A percentile compares a stretch with the other conserved stretches of the same genome.
phyloP scores from a whole-genome alignment of 2,797 vertebrate genomes.

The Melanotaenia parkinsoni region DNA sequence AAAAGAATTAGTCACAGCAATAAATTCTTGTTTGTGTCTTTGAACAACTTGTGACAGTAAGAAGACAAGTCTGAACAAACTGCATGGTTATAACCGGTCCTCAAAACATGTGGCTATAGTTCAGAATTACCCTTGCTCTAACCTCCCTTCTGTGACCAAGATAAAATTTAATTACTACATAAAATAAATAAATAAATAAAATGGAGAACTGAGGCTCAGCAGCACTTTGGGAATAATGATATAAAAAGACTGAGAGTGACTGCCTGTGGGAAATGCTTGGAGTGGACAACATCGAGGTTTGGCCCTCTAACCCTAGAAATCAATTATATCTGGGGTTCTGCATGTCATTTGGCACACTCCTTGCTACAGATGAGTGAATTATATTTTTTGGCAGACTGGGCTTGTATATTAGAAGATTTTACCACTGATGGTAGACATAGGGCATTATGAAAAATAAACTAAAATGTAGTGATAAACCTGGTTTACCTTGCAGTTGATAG shows the following conservation, averaged over 20 bases:
- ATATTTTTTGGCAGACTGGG: slow-evolving; percentile 12
- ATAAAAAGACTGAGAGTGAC: slow-evolving; percentile 55
- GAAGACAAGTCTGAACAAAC: slow-evolving; percentile 81
- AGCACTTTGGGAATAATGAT: slow-evolving; percentile 67
- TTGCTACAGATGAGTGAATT: not conserved
- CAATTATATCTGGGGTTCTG: slow-evolving; percentile 17
- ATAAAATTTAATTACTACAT: slow-evolving; percentile 78
- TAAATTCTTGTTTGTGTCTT: slow-evolving; percentile 80
- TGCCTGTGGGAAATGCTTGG: slow-evolving; percentile 31
- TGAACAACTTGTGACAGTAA: slow-evolving; percentile 76
- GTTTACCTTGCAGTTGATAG: not conserved
- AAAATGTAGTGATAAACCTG: not conserved
- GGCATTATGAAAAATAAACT: slow-evolving; percentile 21
- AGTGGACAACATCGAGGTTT: slow-evolving; percentile 25
- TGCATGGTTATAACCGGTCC: slow-evolving; percentile 72
- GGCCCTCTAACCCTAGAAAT: slow-evolving; percentile 42
- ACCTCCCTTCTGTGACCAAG: slow-evolving; percentile 72
- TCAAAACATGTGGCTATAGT: slow-evolving; percentile 65
- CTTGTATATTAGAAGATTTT: slow-evolving; percentile 13
- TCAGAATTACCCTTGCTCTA: slow-evolving; percentile 70
- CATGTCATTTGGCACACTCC: slow-evolving; percentile 13
- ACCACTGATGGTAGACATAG: slow-evolving; percentile 16
- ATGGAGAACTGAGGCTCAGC: slow-evolving; percentile 48
- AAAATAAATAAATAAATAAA: slow-evolving; percentile 54
- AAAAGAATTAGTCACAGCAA: slow-evolving; percentile 79